A percentile compares a stretch with the other conserved stretches of the same genome.
Evolutionary conservation across 2,113 vertebrate species (phyloP).

Genomic region (Tragelaphus scriptus): DNA sequence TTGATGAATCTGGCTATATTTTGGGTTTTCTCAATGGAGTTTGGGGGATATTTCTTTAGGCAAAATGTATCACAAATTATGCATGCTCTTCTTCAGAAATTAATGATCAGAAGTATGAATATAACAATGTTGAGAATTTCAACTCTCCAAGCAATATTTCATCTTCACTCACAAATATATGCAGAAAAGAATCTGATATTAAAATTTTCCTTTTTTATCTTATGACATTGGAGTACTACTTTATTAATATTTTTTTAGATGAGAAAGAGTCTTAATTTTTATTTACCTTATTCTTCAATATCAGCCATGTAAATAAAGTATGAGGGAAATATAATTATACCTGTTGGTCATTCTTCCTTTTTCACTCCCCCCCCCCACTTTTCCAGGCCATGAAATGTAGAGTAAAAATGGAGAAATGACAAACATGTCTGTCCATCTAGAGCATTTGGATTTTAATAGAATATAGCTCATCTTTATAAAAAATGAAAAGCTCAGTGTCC

Average conservation of each 20-base stretch:
- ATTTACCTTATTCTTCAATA: background rate
- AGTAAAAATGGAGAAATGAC: background rate
- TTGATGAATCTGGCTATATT: conserved; percentile 1
- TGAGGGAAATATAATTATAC: background rate
- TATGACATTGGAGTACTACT: background rate
- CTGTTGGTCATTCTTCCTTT: background rate
- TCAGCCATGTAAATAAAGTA: background rate
- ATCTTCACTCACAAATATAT: conserved; percentile 19
- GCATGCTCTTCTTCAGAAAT: conserved; percentile 52
- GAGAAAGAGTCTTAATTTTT: background rate
- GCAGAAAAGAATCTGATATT: conserved; percentile 41
- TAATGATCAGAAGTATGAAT: conserved; percentile 54
- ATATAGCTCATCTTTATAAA: background rate
- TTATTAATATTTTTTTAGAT: conserved; percentile 11
- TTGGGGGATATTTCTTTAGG: background rate
- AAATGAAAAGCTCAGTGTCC: background rate
- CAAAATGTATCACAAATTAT: conserved; percentile 37
- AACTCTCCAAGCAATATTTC: conserved; percentile 49
- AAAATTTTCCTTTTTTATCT: background rate
- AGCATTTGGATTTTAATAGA: background rate
- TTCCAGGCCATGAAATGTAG: background rate
- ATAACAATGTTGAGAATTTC: conserved; percentile 35
- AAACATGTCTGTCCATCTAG: background rate
- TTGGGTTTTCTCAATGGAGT: background rate
- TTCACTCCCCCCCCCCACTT: background rate